These are phyloP conservation scores for Ictalurus furcatus DNA, from an alignment of 2,113 vertebrate genomes.

Conservation along the genomic window DNA sequence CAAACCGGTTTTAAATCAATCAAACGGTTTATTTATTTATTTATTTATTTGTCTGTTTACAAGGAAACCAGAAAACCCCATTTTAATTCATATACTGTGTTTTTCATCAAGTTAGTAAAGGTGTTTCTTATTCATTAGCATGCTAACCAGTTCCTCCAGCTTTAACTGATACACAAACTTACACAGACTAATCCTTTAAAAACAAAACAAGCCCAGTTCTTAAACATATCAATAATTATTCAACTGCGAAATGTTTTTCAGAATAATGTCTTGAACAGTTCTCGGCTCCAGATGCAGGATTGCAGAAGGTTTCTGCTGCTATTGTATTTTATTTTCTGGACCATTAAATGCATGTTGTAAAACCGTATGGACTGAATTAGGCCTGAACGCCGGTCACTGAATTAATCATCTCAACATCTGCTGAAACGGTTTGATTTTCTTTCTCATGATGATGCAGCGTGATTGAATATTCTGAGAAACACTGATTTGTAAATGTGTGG, in stretches of 20 bases:
- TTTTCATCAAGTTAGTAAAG: not conserved
- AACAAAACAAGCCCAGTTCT: not conserved
- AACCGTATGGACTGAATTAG: slow-evolving; percentile 26
- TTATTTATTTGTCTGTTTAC: not conserved
- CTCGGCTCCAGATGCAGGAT: not conserved
- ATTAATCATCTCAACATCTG: slow-evolving; percentile 30
- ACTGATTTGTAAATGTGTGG: not conserved
- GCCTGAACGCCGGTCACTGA: not conserved
- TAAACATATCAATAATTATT: not conserved
- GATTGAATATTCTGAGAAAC: not conserved
- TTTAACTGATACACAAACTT: not conserved
- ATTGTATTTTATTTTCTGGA: slow-evolving; percentile 20
- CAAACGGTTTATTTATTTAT: not conserved
- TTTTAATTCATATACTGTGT: not conserved
- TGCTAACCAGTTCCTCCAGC: not conserved
- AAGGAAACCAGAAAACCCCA: not conserved
- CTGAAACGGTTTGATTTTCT: not conserved
- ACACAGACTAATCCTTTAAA: not conserved
- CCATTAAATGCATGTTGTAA: slow-evolving; percentile 18
- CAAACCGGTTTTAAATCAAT: too few species aligned
- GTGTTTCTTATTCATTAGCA: not conserved
- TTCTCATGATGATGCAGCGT: not conserved
- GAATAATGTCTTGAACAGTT: not conserved
- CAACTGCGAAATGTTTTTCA: not conserved
- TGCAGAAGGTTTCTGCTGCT: not conserved